These are phyloP conservation scores for Seriola rivoliana DNA, from an alignment of 2,113 vertebrate genomes.

Conservation along the genomic window DNA sequence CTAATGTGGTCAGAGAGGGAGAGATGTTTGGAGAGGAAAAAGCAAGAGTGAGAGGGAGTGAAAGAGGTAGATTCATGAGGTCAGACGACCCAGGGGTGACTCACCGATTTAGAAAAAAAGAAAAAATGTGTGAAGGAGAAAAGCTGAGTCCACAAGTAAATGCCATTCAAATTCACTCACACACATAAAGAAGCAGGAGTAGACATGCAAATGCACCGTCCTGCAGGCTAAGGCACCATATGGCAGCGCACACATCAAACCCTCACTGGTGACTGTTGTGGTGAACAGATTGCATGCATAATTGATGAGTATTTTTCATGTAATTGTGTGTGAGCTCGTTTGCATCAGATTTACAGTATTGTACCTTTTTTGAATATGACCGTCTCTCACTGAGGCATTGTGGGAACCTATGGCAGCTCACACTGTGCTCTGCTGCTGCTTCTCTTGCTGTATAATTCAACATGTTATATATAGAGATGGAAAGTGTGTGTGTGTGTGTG, in stretches of 20 bases:
- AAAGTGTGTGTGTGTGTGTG: constrained; percentile 8
- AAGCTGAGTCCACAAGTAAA: constrained; percentile 35
- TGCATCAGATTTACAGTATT: constrained; percentile 44
- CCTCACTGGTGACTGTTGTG: constrained; percentile 35
- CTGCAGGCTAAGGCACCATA: constrained; percentile 51
- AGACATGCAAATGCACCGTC: constrained; percentile 57
- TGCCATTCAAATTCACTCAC: constrained; percentile 40
- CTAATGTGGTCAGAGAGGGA: constrained; percentile 61
- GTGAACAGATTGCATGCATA: constrained; percentile 68
- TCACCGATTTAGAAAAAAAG: constrained; percentile 17
- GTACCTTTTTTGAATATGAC: constrained; percentile 1
- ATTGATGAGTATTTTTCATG: constrained; percentile 46
- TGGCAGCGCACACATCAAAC: constrained; percentile 50
- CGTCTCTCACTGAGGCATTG: neutral
- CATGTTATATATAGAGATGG: constrained; percentile 43
- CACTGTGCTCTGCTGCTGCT: neutral
- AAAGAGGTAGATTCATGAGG: constrained; percentile 53
- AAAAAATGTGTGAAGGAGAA: neutral
- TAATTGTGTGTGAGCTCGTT: constrained; percentile 25
- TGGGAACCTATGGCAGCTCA: neutral
- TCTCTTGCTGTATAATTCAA: constrained; percentile 64
- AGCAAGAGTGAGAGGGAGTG: constrained; percentile 10
- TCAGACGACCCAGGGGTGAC: constrained; percentile 40
- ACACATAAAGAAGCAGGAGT: constrained; percentile 46
- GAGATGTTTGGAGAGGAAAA: constrained; percentile 60